A percentile compares a stretch with the other conserved stretches of the same genome.
Evolutionary conservation across 1,140 invertebrate genomes (phyloP).

Genomic region (Euwallacea fornicatus): DNA sequence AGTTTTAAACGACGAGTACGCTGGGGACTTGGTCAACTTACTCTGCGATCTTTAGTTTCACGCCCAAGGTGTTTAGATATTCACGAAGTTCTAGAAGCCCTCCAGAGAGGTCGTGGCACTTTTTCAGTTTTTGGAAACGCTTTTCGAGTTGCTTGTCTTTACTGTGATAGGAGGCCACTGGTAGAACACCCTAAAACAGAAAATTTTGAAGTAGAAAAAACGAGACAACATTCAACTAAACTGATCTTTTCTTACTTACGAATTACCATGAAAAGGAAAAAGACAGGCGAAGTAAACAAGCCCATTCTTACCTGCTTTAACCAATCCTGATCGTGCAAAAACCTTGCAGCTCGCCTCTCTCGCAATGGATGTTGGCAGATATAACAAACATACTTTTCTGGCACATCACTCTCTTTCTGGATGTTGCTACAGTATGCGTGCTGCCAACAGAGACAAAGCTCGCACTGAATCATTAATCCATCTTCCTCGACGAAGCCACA

Average conservation of each 20-base stretch:
- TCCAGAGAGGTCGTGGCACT: constrained; percentile 72
- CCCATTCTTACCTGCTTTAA: constrained; percentile 62
- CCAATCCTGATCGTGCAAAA: constrained; percentile 85
- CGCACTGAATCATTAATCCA: constrained; percentile 94
- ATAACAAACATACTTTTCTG: constrained; percentile 87
- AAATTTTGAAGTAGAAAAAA: neutral
- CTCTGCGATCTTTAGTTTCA: constrained; percentile 78
- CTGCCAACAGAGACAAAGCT: constrained; percentile 92
- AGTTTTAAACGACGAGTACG: neutral
- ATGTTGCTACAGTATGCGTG: constrained; percentile 88
- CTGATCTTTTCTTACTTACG: neutral
- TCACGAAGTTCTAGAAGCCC: constrained; percentile 68
- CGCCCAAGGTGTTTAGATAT: constrained; percentile 68
- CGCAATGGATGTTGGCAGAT: constrained; percentile 80
- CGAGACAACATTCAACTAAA: neutral
- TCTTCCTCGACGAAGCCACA: constrained; percentile 78
- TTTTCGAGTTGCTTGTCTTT: constrained; percentile 53
- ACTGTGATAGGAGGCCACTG: constrained; percentile 57
- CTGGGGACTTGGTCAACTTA: constrained; percentile 53
- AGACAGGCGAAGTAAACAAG: neutral
- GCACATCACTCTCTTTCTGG: constrained; percentile 76
- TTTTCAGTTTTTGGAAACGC: constrained; percentile 60
- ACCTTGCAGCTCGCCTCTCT: constrained; percentile 70
- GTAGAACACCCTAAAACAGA: constrained; percentile 63
- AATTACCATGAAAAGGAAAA: neutral